phyloP scores from a whole-genome alignment of 2,888 invertebrate species.

The Hetaerina titia region DNA sequence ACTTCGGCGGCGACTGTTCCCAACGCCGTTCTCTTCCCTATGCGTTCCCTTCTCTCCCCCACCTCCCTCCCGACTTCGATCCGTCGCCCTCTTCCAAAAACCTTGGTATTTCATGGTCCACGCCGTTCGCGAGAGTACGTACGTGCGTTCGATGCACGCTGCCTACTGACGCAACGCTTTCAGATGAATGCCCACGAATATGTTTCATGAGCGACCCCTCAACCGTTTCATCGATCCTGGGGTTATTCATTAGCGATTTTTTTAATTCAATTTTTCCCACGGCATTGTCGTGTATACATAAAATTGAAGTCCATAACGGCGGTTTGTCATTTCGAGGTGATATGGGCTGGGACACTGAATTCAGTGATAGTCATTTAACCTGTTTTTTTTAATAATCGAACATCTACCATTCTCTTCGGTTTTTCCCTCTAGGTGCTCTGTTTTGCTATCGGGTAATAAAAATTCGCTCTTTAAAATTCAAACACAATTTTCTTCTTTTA shows the following conservation, averaged over 20 bases:
- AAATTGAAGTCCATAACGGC: not conserved
- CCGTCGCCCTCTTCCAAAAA: not conserved
- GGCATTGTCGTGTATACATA: not conserved
- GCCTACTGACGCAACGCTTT: not conserved
- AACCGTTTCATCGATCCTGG: not conserved
- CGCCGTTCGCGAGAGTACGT: conserved; percentile 13
- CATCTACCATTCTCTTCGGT: not conserved
- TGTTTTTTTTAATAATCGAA: not conserved
- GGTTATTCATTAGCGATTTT: not conserved
- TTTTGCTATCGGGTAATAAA: too few species aligned
- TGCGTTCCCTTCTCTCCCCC: not conserved
- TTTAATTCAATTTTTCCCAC: not conserved
- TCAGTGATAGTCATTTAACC: not conserved
- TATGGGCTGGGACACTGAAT: not conserved
- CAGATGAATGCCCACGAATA: not conserved
- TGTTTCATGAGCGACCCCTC: not conserved
- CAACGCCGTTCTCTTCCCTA: not conserved
- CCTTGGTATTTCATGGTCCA: conserved; percentile 39
- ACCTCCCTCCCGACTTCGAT: not conserved
- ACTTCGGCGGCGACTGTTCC: conserved; percentile 12
- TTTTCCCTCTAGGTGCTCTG: not conserved
- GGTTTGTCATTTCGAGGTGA: not conserved
- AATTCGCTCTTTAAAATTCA: too few species aligned
- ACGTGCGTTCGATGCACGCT: not conserved
- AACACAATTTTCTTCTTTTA: too few species aligned